Evolutionary conservation across 2,888 invertebrate genomes (phyloP).

Genomic region (Ptilodon capucinus): DNA sequence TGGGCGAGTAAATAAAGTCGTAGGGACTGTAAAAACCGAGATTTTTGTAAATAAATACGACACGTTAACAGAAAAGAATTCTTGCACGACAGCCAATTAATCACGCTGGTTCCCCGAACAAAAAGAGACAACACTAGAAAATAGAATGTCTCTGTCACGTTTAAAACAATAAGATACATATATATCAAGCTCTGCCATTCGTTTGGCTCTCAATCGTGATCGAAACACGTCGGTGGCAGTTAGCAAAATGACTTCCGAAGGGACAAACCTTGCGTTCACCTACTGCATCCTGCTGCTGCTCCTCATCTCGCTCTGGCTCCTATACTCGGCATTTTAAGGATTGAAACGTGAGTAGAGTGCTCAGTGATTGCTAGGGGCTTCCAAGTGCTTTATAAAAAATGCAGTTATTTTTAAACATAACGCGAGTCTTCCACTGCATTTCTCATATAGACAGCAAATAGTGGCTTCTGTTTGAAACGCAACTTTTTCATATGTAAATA

Average conservation of each 20-base stretch:
- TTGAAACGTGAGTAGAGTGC: constrained; percentile 43
- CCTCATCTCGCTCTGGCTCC: constrained; percentile 84
- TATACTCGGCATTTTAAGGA: constrained; percentile 84
- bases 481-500: no score
- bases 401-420: not conserved
- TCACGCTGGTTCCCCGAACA: constrained; percentile 50
- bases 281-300: constrained; percentile 85
- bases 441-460: not conserved
- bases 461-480: not conserved
- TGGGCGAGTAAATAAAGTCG: constrained; percentile 21
- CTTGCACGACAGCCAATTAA: constrained; percentile 59
- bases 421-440: not conserved
- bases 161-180: constrained; percentile 43
- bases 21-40: constrained; percentile 11
- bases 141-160: constrained; percentile 56
- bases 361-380: not conserved
- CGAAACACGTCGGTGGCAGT: constrained; percentile 48
- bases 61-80: constrained; percentile 24
- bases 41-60: constrained; percentile 27
- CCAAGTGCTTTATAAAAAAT: not conserved
- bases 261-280: constrained; percentile 85
- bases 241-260: constrained; percentile 73
- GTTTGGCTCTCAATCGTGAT: constrained; percentile 56
- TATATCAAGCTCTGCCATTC: constrained; percentile 51
- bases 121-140: constrained; percentile 42